Evolutionary conservation across 2,113 vertebrate species (phyloP).

Genomic region (Rhea pennata): DNA sequence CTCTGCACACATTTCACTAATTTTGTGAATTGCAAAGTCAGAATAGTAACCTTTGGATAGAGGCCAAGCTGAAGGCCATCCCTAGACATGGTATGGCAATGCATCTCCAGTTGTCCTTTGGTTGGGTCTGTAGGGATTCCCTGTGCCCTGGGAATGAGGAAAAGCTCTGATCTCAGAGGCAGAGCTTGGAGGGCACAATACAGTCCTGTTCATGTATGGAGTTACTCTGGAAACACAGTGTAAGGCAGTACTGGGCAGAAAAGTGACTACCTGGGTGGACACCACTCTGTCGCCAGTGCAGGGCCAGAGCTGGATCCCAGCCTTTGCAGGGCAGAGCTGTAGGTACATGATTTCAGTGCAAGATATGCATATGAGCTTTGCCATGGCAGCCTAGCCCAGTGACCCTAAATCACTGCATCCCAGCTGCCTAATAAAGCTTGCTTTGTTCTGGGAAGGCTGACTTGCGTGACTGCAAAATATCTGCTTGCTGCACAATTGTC

Average conservation of each 20-base stretch:
- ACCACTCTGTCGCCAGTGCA: background rate
- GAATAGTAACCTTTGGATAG: background rate
- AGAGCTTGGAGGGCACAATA: background rate
- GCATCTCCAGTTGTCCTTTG: background rate
- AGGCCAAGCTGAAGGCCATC: background rate
- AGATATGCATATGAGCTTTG: background rate
- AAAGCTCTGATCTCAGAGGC: background rate
- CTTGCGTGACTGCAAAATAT: background rate
- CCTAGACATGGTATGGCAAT: background rate
- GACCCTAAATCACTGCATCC: background rate
- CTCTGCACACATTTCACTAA: background rate
- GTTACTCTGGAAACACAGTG: background rate
- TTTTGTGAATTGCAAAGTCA: background rate
- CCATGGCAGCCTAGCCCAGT: background rate
- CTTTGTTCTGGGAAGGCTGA: background rate
- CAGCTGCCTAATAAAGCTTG: background rate
- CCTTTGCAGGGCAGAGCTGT: background rate
- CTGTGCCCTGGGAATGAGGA: background rate
- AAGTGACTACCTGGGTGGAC: background rate
- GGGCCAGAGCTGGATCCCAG: background rate
- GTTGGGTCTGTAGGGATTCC: background rate
- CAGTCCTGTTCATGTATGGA: background rate
- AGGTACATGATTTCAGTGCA: fast-evolving
- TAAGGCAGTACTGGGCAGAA: background rate
- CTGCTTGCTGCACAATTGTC: background rate